Percentiles rank a stretch among this genome's conserved stretches.
phyloP scores from a whole-genome alignment of 2,113 vertebrate species.

The Hydrolagus affinis region DNA sequence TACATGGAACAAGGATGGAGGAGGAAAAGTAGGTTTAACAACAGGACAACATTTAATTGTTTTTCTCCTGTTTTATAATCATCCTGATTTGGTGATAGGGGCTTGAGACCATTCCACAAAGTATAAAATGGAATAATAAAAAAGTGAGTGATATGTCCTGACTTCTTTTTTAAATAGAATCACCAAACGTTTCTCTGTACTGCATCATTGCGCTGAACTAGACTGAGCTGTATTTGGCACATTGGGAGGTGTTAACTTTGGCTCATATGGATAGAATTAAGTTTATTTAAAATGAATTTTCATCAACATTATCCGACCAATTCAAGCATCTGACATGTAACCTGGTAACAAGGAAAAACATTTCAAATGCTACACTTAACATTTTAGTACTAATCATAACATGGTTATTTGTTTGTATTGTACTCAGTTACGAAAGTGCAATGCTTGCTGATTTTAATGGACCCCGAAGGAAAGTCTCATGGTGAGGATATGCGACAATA shows the following conservation, averaged over 20 bases:
- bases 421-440: neutral
- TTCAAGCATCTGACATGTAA: neutral
- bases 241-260: neutral
- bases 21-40: too few relatives aligned
- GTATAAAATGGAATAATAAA: too few relatives aligned
- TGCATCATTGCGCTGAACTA: neutral
- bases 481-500: neutral
- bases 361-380: conserved; percentile 4
- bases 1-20: too few relatives aligned
- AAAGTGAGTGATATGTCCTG: too few relatives aligned
- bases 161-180: too few relatives aligned
- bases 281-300: neutral
- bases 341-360: neutral
- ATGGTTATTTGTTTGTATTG: neutral
- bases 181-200: neutral
- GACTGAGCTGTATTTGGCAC: neutral
- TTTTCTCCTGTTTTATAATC: too few relatives aligned
- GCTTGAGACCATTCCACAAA: too few relatives aligned
- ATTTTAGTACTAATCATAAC: neutral
- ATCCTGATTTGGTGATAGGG: too few relatives aligned
- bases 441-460: neutral
- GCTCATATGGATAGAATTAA: neutral
- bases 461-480: neutral
- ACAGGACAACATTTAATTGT: too few relatives aligned
- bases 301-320: neutral